Base-by-base conservation (phyloP, 2,888 invertebrate genomes). In the Orthonevra nobilis region DNA sequence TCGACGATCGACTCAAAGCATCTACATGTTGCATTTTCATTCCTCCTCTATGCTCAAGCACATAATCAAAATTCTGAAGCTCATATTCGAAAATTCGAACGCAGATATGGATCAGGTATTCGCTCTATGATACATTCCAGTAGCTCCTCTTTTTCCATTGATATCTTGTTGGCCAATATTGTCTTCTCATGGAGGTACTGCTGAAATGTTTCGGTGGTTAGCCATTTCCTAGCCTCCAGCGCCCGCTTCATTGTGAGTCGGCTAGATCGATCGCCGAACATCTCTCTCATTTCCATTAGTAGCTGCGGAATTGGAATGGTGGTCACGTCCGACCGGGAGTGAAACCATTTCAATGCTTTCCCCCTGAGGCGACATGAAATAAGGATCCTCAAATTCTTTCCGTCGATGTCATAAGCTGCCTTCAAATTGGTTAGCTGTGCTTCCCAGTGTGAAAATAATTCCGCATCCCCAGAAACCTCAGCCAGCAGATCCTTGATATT, bases 101-200 rank as follows among this genome's bases (percentile, higher is more conserved):
- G n/a, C n/a, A n/a, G n/a, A n/a, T n/a, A n/a, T n/a, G n/a, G 7
- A 42, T 68, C 63, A 19, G 68, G 17, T 23, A 81, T 79, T 6
- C 81, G 70, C 28, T 77, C 81, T 14, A 82, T 81, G 6, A 74
- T 19, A 38, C 70, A 82, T 17, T 81, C 74, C 1, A 83, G 42
- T 14, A 81, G 34, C 30, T 84, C 84, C 17, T 82, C 81, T 34
- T 83, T 82, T 19, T 82, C 83, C 28, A 84, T 68, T 14, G 63
- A 52, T 10, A 70, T 36, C 40, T 73, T 64, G 19, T 66, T 82
- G 1, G 81, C 73, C 30, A 81, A 30, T 20, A 81, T 73, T 0
- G 70, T 40, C 48, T 23, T 28, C 2, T 23, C 9, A n/a, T n/a
- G n/a, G n/a, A n/a, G n/a, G n/a, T n/a, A n/a, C n/a, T n/a, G n/a